phyloP scores from a whole-genome alignment of 2,888 invertebrate genomes.

The Coleophora deauratella region DNA sequence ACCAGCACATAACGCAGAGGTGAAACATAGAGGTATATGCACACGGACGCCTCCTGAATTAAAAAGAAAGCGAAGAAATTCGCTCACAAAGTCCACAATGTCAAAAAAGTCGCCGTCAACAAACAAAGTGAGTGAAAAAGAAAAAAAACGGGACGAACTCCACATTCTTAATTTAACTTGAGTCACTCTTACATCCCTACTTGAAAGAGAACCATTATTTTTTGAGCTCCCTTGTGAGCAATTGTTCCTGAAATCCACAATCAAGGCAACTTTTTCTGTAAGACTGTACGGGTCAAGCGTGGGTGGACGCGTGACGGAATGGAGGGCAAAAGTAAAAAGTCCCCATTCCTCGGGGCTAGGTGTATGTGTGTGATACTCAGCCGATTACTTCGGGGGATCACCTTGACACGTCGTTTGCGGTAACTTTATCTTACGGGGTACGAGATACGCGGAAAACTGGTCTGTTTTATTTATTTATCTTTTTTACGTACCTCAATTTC shows the following conservation, averaged over 20 bases:
- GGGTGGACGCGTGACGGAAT: constrained; percentile 46
- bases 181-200: constrained; percentile 69
- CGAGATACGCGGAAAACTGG: constrained; percentile 32
- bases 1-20: constrained; percentile 32
- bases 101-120: constrained; percentile 69
- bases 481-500: background rate
- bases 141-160: constrained; percentile 55
- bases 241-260: constrained; percentile 4
- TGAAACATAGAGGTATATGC: constrained; percentile 46
- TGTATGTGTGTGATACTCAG: constrained; percentile 55
- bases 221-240: constrained; percentile 20
- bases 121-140: constrained; percentile 56
- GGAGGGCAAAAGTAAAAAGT: constrained; percentile 54
- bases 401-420: constrained; percentile 68
- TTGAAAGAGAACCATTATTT: constrained; percentile 33
- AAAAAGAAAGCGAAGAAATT: constrained; percentile 39
- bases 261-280: constrained; percentile 4
- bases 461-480: constrained; percentile 25
- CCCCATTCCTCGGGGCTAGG: constrained; percentile 59
- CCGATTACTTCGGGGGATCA: constrained; percentile 44
- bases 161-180: constrained; percentile 75
- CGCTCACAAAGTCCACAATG: constrained; percentile 63
- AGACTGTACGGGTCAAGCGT: constrained; percentile 27
- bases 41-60: constrained; percentile 65
- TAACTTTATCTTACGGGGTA: constrained; percentile 26